Evolutionary conservation across 2,113 vertebrate species (phyloP).

Genomic region (Heliornis fulica): DNA sequence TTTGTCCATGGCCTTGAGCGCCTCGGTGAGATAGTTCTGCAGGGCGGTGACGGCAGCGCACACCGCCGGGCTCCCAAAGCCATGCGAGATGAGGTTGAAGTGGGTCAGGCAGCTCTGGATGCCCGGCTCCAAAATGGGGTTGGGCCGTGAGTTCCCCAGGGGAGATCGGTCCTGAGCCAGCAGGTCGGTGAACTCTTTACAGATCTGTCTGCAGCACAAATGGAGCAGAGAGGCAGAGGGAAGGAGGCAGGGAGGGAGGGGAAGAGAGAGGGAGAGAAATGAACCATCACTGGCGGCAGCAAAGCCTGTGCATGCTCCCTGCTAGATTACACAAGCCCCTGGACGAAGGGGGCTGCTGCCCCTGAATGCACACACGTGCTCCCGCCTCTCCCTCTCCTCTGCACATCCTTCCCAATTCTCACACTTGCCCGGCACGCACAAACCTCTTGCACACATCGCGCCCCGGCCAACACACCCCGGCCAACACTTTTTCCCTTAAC

Average conservation of each 20-base stretch:
- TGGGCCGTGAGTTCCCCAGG: conserved; percentile 95
- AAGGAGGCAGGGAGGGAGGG: not conserved
- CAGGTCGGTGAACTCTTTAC: conserved; percentile 99
- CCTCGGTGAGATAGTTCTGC: conserved; percentile 99
- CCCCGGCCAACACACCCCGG: rapidly evolving
- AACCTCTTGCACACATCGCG: not conserved
- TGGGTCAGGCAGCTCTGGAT: conserved; percentile 99
- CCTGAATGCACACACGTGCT: rapidly evolving
- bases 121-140: conserved; percentile 97
- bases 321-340: not conserved
- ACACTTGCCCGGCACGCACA: not conserved
- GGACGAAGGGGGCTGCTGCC: not conserved
- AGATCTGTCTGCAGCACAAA: conserved; percentile 91
- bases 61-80: conserved; percentile 96
- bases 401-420: not conserved
- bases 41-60: conserved; percentile 96
- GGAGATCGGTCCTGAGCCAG: conserved; percentile 99
- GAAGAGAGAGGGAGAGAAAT: conserved; percentile 10
- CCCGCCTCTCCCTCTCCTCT: not conserved
- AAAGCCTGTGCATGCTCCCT: not conserved
- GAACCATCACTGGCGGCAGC: not conserved
- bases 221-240: conserved; percentile 52
- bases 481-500: not conserved
- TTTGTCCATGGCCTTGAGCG: conserved; percentile 99
- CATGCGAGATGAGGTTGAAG: conserved; percentile 99